A percentile compares a stretch with the other conserved stretches of the same genome.
phyloP scores from a whole-genome alignment of 1,140 invertebrate genomes.

The Bombus huntii region DNA sequence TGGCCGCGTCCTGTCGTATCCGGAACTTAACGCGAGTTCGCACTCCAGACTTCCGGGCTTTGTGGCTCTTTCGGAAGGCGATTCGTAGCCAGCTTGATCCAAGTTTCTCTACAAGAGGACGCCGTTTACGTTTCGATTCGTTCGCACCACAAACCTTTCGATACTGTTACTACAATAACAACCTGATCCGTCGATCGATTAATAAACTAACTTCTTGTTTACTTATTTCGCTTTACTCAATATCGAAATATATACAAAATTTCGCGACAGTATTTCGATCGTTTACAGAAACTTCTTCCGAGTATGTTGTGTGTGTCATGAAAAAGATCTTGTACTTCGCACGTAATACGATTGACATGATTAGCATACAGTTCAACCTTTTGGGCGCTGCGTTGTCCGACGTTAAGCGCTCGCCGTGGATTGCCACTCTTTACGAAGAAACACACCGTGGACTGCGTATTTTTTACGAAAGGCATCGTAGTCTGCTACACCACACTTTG shows the following conservation, averaged over 20 bases:
- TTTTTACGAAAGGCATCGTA: too few relatives aligned
- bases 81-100: not conserved
- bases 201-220: not conserved
- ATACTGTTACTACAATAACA: not conserved
- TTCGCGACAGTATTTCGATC: not conserved
- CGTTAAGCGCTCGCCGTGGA: too few relatives aligned
- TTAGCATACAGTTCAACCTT: too few relatives aligned
- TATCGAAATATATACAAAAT: too few relatives aligned
- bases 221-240: not conserved
- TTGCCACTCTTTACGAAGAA: too few relatives aligned
- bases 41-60: conserved; percentile 26
- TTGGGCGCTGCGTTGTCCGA: too few relatives aligned
- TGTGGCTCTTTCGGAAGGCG: conserved; percentile 25
- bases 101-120: not conserved
- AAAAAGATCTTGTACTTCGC: too few relatives aligned
- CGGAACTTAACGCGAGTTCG: conserved; percentile 38
- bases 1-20: conserved; percentile 32
- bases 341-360: too few relatives aligned
- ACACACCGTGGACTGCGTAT: too few relatives aligned
- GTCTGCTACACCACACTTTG: too few relatives aligned
- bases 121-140: conserved; percentile 16
- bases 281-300: not conserved
- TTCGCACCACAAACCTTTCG: not conserved
- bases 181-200: too few relatives aligned
- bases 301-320: not conserved